phyloP scores from a whole-genome alignment of 2,797 vertebrate genomes.

The Sebastes umbrosus region DNA sequence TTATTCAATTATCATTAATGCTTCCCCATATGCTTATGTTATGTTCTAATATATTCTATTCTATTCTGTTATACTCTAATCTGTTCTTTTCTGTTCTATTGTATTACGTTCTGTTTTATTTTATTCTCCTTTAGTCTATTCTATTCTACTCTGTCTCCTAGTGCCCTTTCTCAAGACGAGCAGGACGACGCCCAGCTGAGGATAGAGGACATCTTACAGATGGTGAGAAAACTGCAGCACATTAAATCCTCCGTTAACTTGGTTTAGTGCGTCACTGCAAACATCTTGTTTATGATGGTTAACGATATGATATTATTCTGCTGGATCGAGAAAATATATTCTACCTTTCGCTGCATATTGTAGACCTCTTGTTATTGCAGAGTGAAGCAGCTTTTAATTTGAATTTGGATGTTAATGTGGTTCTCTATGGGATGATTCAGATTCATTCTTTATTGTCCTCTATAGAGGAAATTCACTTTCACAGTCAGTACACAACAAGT shows the following conservation, averaged over 20 bases:
- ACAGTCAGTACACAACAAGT: too few relatives aligned
- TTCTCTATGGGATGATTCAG: not conserved
- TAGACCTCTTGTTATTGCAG: not conserved
- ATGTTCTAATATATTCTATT: not conserved
- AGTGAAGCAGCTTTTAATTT: not conserved
- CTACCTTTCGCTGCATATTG: not conserved
- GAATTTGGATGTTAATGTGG: not conserved
- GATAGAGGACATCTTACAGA: conserved; percentile 92
- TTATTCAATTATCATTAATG: not conserved
- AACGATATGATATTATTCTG: not conserved
- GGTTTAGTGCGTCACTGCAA: not conserved
- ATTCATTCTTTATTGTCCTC: too few relatives aligned
- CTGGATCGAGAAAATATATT: not conserved
- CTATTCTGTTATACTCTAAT: not conserved
- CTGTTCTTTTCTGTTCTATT: not conserved
- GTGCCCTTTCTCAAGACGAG: conserved; percentile 94
- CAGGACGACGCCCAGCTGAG: conserved; percentile 92
- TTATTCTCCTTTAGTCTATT: not conserved
- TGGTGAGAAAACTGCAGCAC: conserved; percentile 81
- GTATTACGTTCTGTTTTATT: not conserved
- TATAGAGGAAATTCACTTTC: too few relatives aligned
- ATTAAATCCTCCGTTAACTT: not conserved
- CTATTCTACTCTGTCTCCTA: conserved; percentile 52
- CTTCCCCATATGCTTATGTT: not conserved
- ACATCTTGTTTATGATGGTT: not conserved